Evolutionary conservation across 2,888 invertebrate genomes (phyloP).

Genomic region (Drosophila formosana): DNA sequence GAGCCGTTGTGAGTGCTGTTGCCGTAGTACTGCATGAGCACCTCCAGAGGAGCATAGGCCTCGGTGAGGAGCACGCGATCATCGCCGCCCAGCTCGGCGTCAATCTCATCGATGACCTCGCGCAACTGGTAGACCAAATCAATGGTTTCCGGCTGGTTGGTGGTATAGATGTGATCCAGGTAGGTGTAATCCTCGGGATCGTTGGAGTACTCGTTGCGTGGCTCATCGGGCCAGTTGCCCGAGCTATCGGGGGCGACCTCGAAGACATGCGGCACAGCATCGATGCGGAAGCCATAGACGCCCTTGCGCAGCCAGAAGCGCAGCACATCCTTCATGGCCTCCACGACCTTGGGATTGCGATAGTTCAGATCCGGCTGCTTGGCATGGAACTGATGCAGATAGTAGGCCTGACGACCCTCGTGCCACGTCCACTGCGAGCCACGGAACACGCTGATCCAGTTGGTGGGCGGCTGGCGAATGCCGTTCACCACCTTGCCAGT

Average conservation of each 20-base stretch:
- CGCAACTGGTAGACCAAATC: slow-evolving; percentile 87
- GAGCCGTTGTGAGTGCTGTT: slow-evolving; percentile 85
- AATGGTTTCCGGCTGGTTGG: slow-evolving; percentile 87
- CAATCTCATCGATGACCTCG: slow-evolving; percentile 86
- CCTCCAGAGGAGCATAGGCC: slow-evolving; percentile 87
- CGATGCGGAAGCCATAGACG: slow-evolving; percentile 92
- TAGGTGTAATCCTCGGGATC: slow-evolving; percentile 86
- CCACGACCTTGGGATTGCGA: slow-evolving; percentile 85
- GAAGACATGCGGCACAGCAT: slow-evolving; percentile 86
- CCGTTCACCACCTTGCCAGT: slow-evolving; percentile 82
- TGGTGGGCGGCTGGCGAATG: slow-evolving; percentile 85
- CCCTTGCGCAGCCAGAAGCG: slow-evolving; percentile 92
- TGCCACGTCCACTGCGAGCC: slow-evolving; percentile 89
- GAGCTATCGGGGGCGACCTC: slow-evolving; percentile 73
- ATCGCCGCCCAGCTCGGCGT: slow-evolving; percentile 77
- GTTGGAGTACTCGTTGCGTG: slow-evolving; percentile 84
- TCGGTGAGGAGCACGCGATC: slow-evolving; percentile 87
- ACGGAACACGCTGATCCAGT: slow-evolving; percentile 86
- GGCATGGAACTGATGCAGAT: slow-evolving; percentile 88
- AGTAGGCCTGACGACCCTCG: slow-evolving; percentile 87
- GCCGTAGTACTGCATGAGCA: slow-evolving; percentile 88
- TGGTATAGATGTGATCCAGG: slow-evolving; percentile 87
- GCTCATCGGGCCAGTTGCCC: slow-evolving; percentile 86
- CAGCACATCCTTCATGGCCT: slow-evolving; percentile 87
- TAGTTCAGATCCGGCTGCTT: slow-evolving; percentile 90